phyloP scores from a whole-genome alignment of 2,888 invertebrate species.

The Lymantria dispar region DNA sequence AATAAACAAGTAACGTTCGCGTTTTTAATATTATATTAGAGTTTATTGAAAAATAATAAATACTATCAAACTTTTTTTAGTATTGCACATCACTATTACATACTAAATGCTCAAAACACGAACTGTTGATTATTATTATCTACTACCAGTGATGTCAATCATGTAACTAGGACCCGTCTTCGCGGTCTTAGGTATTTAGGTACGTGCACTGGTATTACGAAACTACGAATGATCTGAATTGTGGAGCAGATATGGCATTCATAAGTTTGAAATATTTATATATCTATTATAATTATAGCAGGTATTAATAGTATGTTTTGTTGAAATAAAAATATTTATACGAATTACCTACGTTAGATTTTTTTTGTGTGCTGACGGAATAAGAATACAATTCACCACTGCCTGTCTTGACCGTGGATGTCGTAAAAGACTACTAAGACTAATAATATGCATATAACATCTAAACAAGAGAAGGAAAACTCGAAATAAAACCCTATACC shows the following conservation, averaged over 20 bases:
- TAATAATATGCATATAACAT: too few species aligned
- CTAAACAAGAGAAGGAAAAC: too few species aligned
- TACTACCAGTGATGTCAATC: constrained; percentile 24
- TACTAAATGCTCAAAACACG: constrained; percentile 18
- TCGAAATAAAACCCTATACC: too few species aligned
- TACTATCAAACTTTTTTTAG: neutral
- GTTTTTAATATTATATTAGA: too few species aligned
- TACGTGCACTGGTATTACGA: constrained; percentile 9
- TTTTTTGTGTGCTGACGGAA: too few species aligned
- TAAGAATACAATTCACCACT: too few species aligned
- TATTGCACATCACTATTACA: constrained; percentile 14
- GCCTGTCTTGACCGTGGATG: too few species aligned
- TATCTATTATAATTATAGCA: neutral
- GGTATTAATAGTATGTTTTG: too few species aligned
- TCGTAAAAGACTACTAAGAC: too few species aligned
- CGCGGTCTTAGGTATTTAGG: neutral
- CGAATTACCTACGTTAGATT: too few species aligned
- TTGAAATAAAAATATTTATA: too few species aligned
- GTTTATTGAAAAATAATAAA: neutral
- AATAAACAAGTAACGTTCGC: too few species aligned
- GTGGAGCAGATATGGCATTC: neutral
- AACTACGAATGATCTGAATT: constrained; percentile 11
- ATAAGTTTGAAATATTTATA: neutral
- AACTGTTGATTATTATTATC: constrained; percentile 10
- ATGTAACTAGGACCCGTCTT: constrained; percentile 6